Conservation (phyloP, 2,113 vertebrate genomes). For the Callithrix jacchus region DNA sequence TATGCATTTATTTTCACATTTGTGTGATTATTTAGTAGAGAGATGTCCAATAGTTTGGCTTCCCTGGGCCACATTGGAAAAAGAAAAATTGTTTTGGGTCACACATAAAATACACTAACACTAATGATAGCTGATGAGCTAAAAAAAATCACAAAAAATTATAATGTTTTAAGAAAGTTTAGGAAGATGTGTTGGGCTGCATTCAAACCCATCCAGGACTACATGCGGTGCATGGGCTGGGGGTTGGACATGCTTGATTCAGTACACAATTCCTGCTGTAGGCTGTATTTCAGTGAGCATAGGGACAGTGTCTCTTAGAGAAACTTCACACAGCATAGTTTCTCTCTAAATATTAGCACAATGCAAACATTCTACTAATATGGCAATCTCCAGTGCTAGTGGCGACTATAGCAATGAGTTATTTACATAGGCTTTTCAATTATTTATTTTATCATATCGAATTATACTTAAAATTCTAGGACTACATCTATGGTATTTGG, state of each 20-base stretch:
- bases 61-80: no score
- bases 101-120: no score
- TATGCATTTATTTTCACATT: not conserved
- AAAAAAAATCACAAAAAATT: no score
- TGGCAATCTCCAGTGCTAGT: not conserved
- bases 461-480: not conserved
- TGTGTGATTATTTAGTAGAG: not conserved
- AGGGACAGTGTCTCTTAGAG: not conserved
- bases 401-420: not conserved
- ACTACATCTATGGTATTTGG: no score
- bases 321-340: not conserved
- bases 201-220: no score
- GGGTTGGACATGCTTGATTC: not conserved
- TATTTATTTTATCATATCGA: not conserved
- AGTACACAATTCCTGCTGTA: not conserved
- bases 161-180: no score
- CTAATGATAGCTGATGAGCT: no score
- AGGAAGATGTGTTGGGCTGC: no score
- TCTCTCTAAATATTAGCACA: not conserved
- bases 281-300: not conserved
- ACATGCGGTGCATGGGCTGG: no score
- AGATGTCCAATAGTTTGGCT: no score
- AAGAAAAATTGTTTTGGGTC: no score
- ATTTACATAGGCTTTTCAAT: not conserved
- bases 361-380: not conserved